Percentiles rank a stretch among this genome's conserved stretches.
phyloP scores from a whole-genome alignment of 1,140 invertebrate genomes.

The Drosophila serrata region DNA sequence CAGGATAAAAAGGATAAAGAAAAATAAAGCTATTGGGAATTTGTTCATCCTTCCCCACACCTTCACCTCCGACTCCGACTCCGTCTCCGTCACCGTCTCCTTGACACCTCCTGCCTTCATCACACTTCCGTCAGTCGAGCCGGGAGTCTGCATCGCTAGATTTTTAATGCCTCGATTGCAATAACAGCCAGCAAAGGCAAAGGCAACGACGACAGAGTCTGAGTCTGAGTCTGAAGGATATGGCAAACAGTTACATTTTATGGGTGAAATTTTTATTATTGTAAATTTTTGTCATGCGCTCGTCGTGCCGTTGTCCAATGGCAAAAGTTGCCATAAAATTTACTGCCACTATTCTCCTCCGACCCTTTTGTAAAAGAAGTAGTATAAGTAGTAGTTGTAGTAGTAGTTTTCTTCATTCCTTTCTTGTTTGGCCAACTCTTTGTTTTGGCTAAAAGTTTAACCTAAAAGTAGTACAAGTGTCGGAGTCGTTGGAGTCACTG shows the following conservation, averaged over 20 bases:
- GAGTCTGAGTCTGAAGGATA: slow-evolving; percentile 1
- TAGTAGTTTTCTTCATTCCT: slow-evolving; percentile 1
- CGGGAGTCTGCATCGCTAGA: slow-evolving; percentile 20
- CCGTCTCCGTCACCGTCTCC: slow-evolving; percentile 2
- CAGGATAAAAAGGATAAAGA: slow-evolving; percentile 35
- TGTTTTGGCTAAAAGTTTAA: slow-evolving; percentile 48
- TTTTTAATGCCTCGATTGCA: slow-evolving; percentile 69
- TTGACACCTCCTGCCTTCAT: neutral
- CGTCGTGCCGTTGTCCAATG: slow-evolving; percentile 9
- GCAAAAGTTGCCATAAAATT: slow-evolving; percentile 50
- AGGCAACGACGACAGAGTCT: neutral
- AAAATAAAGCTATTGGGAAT: slow-evolving; percentile 56
- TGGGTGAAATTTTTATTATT: slow-evolving; percentile 75
- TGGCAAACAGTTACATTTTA: slow-evolving; percentile 58
- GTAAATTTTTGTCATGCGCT: slow-evolving; percentile 55
- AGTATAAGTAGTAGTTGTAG: neutral
- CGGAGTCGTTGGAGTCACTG: slow-evolving; percentile 46
- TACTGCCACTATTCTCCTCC: slow-evolving; percentile 3
- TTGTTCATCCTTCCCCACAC: neutral
- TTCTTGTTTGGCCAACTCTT: slow-evolving; percentile 2
- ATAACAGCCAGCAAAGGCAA: slow-evolving; percentile 21
- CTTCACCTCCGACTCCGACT: neutral
- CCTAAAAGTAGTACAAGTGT: slow-evolving; percentile 74
- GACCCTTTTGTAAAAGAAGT: neutral
- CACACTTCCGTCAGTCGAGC: slow-evolving; percentile 8